Evolutionary conservation across 2,888 invertebrate genomes (phyloP), one percentile per base, ranked within the genome.

Genomic region (Saturnia pavonia): DNA sequence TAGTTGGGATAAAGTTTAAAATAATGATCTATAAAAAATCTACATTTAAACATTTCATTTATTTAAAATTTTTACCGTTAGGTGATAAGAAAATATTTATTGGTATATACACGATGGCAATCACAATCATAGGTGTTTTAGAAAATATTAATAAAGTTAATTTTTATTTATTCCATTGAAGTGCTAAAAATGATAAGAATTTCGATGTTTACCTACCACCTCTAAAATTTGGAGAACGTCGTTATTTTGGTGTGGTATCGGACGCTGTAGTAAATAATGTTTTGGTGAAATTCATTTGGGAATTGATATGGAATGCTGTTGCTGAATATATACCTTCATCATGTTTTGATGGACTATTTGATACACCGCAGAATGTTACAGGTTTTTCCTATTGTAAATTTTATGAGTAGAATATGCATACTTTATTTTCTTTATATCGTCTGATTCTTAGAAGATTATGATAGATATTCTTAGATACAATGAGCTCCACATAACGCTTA

Each of bases 211-310:
- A 80, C 67, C 73, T 93, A 14, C 90, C 91, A 1, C 82, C 81
- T 4, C 71, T 91, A 69, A 73, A 74, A 71, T 92, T 92, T 74
- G 85, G 87, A 1, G 83, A 89, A 60, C 83, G 80, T 14, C 82
- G 91, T 34, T 91, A 91, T 77, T 93, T 92, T 73, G 91, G 83
- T 0, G 73, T 83, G 34, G 85, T 91, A 16, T 22, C 81, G 9
- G 85, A 86, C 11, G 70, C 71, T 9, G 83, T 85, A 65, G 81
- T 83, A 19, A 72, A 8, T 4, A 40, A 65, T n/a, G 69, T 9
- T n/a, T 14, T 84, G 27, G 34, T 69, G 27, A 73, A 73, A 48
- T 86, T 81, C 70, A 72, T 91, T 1, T 4, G 70, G 57, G 75
- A 82, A 1, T 70, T 88, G n/a, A 82, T 93, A 79, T 91, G 91